phyloP scores from a whole-genome alignment of 2,113 vertebrate genomes.

The Nesogale talazaci region DNA sequence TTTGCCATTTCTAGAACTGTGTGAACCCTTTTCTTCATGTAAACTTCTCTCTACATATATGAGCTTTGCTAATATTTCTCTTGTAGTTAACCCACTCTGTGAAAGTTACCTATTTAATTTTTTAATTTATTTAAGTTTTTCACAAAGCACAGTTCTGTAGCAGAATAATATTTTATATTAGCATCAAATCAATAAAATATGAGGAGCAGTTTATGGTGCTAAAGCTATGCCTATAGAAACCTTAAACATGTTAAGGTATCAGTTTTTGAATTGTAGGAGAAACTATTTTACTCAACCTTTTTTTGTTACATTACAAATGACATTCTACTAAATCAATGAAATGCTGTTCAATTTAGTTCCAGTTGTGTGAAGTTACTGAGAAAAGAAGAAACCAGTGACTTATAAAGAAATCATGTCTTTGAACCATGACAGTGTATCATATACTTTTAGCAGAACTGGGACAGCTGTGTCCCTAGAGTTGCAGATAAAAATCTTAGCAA shows the following conservation, averaged over 20 bases:
- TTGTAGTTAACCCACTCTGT: too few species aligned
- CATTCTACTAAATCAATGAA: constrained; percentile 61
- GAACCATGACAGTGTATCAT: constrained; percentile 47
- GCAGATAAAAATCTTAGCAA: constrained; percentile 42
- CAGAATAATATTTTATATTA: neutral
- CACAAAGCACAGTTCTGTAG: neutral
- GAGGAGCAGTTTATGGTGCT: fast-evolving
- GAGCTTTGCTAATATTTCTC: too few species aligned
- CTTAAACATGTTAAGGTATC: neutral
- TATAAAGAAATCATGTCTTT: constrained; percentile 53
- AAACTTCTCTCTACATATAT: too few species aligned
- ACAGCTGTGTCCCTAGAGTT: neutral
- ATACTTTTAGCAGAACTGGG: constrained; percentile 41
- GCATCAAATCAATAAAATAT: neutral
- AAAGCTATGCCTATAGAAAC: neutral
- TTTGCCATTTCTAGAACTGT: too few species aligned
- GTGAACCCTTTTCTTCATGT: too few species aligned
- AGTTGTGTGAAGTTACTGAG: constrained; percentile 29
- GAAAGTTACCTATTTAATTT: too few species aligned
- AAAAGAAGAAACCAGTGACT: constrained; percentile 41
- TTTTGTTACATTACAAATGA: constrained; percentile 42
- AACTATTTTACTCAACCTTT: constrained; percentile 34
- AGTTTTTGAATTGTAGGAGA: neutral
- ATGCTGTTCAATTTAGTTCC: constrained; percentile 36
- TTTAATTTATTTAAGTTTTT: neutral